A percentile compares a stretch with the other conserved stretches of the same genome.
Conservation (phyloP, 2,797 vertebrate species). For the Manis crassicaudata region DNA sequence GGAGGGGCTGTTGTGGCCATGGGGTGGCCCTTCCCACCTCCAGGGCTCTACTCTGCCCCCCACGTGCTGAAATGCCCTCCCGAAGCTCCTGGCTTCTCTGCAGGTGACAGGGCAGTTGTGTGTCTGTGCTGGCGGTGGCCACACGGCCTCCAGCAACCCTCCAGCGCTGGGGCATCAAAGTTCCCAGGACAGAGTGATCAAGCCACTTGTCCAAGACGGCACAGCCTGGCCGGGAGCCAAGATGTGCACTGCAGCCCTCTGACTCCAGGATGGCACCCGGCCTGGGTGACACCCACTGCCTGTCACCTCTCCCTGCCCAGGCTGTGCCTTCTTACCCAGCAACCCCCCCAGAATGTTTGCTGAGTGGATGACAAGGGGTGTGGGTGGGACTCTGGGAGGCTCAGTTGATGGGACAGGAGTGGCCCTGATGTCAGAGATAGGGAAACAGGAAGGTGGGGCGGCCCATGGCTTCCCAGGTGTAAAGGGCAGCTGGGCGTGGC, state of each 20-base stretch:
- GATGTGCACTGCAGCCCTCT: background rate
- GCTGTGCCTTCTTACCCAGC: background rate
- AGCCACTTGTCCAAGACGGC: background rate
- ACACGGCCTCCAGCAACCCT: too few species aligned
- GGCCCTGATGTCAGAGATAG: background rate
- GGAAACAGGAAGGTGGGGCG: background rate
- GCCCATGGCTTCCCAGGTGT: background rate
- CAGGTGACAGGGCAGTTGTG: background rate
- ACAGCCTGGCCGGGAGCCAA: rapidly evolving
- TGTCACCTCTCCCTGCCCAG: background rate
- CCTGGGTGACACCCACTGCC: background rate
- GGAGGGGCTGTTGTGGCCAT: background rate
- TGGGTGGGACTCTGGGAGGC: background rate
- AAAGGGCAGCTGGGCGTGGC: conserved; percentile 44
- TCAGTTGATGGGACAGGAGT: background rate
- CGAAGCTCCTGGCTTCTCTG: background rate
- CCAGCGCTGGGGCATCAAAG: rapidly evolving
- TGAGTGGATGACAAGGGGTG: background rate
- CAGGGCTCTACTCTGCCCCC: background rate
- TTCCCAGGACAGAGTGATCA: background rate
- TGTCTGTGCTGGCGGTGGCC: background rate
- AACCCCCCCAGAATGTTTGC: background rate
- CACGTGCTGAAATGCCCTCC: background rate
- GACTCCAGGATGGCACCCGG: too few species aligned
- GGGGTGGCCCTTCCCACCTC: too few species aligned